These are phyloP conservation scores for Lates japonicus DNA, from an alignment of 2,797 vertebrate species.

Conservation along the genomic window DNA sequence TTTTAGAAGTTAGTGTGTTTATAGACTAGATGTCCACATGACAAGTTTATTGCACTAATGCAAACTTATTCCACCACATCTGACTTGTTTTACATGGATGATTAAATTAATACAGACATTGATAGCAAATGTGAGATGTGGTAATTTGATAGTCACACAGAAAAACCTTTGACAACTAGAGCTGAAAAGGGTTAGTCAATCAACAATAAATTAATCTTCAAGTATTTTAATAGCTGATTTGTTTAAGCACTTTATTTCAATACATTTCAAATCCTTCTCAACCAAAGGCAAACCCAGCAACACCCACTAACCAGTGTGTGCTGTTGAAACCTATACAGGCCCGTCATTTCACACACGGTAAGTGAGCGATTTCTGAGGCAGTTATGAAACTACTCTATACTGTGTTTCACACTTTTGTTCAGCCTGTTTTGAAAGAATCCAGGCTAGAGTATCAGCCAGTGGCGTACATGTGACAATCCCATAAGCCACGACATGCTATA, in stretches of 20 bases:
- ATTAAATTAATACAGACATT: not conserved
- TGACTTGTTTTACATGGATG: not conserved
- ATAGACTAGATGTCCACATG: not conserved
- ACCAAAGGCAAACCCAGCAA: not conserved
- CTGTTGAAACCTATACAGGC: not conserved
- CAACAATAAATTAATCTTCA: too few species aligned
- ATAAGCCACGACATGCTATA: not conserved
- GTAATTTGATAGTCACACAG: not conserved
- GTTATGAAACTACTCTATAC: constrained; percentile 33
- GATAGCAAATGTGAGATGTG: not conserved
- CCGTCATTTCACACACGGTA: not conserved
- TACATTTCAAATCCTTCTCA: constrained; percentile 1
- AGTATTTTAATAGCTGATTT: not conserved
- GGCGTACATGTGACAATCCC: not conserved
- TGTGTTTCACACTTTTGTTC: constrained; percentile 30
- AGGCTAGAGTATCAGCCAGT: constrained; percentile 13
- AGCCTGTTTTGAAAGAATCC: constrained; percentile 22
- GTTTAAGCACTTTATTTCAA: too few species aligned
- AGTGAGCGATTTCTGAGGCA: constrained; percentile 21
- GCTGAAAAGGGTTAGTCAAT: not conserved
- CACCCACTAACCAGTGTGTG: not conserved
- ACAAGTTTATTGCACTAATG: not conserved
- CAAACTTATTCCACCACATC: not conserved
- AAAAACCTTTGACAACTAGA: not conserved
- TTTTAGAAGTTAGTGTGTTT: not conserved